These are phyloP conservation scores for Leptocoma aspasia DNA, from an alignment of 2,113 vertebrate genomes.

Conservation along the genomic window DNA sequence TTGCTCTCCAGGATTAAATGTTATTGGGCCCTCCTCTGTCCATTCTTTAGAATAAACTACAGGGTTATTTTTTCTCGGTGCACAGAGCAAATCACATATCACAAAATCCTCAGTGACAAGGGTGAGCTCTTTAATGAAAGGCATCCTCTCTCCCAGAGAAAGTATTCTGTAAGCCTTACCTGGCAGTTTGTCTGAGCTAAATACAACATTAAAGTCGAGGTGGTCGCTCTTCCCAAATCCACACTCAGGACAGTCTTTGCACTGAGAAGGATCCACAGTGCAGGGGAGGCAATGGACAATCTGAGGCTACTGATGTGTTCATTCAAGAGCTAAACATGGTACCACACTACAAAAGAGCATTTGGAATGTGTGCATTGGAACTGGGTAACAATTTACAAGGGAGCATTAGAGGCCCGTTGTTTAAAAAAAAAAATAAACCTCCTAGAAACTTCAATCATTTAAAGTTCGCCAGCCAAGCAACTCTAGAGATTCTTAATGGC, in stretches of 20 bases:
- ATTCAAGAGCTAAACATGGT: conserved; percentile 1
- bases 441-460: background rate
- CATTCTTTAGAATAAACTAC: background rate
- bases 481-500: conserved; percentile 5
- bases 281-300: background rate
- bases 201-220: background rate
- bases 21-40: background rate
- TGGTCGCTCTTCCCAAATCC: background rate
- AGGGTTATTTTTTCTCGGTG: background rate
- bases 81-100: background rate
- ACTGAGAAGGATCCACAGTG: background rate
- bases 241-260: background rate
- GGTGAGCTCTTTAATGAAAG: conserved; percentile 36
- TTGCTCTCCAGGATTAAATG: background rate
- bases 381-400: background rate
- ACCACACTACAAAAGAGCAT: conserved; percentile 15
- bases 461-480: conserved; percentile 3
- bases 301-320: background rate
- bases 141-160: background rate
- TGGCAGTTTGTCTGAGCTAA: conserved; percentile 27
- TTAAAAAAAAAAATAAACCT: background rate
- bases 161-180: background rate
- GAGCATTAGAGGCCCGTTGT: background rate
- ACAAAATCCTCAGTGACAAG: conserved; percentile 23
- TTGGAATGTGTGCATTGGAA: background rate